phyloP scores from a whole-genome alignment of 2,113 vertebrate genomes.

The Lycaon pictus region DNA sequence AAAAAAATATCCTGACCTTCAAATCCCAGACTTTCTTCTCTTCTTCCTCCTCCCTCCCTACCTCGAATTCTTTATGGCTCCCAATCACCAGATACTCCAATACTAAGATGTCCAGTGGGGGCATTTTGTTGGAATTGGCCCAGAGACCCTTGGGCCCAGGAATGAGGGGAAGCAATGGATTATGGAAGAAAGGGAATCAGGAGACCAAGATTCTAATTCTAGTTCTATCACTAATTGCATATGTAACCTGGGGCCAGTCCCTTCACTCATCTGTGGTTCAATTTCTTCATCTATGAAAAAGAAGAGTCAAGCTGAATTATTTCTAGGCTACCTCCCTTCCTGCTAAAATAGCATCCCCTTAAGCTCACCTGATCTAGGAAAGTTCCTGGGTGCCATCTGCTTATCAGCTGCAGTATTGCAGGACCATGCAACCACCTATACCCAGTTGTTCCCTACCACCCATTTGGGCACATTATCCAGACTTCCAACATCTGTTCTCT shows the following conservation, averaged over 20 bases:
- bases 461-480: not conserved
- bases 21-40: not conserved
- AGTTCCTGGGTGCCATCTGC: not conserved
- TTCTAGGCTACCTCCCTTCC: constrained; percentile 42
- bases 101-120: not conserved
- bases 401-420: not conserved
- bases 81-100: constrained; percentile 13
- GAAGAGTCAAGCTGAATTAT: not conserved
- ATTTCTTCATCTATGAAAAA: constrained; percentile 56
- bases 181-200: constrained; percentile 49
- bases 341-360: not conserved
- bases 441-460: constrained; percentile 12
- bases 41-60: not conserved
- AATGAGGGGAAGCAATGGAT: not conserved
- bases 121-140: constrained; percentile 13
- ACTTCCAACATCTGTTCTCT: constrained; percentile 40
- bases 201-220: not conserved
- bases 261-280: constrained; percentile 36
- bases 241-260: constrained; percentile 30
- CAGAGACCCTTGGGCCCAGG: not conserved
- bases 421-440: not conserved
- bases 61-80: not conserved
- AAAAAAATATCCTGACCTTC: constrained; percentile 35
- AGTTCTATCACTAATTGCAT: constrained; percentile 22
- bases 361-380: constrained; percentile 44